These are phyloP conservation scores for Drosophila lacteicornis DNA, from an alignment of 1,140 invertebrate species.

Conservation along the genomic window DNA sequence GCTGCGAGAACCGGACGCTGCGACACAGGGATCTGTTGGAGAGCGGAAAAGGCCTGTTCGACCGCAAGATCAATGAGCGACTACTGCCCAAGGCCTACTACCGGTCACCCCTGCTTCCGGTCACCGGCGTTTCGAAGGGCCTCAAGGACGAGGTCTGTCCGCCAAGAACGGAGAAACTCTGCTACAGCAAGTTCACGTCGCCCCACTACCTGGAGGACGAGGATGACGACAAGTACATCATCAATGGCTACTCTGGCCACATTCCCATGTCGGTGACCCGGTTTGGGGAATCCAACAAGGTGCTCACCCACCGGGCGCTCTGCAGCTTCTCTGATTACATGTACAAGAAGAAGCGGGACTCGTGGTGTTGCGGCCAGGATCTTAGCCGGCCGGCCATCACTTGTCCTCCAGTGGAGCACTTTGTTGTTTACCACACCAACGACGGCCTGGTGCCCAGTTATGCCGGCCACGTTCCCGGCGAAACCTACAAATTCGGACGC, in stretches of 20 bases:
- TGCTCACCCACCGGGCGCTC: constrained; percentile 87
- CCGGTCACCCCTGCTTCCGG: constrained; percentile 88
- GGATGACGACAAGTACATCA: constrained; percentile 88
- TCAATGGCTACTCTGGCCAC: constrained; percentile 88
- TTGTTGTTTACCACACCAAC: constrained; percentile 89
- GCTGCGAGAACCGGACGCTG: constrained; percentile 86
- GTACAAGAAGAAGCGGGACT: constrained; percentile 85
- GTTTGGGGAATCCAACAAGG: constrained; percentile 88
- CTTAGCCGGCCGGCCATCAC: constrained; percentile 50
- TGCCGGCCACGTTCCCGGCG: constrained; percentile 89
- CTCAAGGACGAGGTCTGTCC: constrained; percentile 87
- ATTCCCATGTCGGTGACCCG: constrained; percentile 88
- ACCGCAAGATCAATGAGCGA: constrained; percentile 87
- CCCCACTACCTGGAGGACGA: constrained; percentile 89
- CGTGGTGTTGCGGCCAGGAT: constrained; percentile 88
- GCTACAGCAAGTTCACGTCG: constrained; percentile 86
- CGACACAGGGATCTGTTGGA: constrained; percentile 86
- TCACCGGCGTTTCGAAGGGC: constrained; percentile 88
- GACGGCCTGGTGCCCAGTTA: constrained; percentile 90
- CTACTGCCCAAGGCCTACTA: constrained; percentile 88
- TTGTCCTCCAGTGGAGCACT: constrained; percentile 86
- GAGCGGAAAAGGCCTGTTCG: constrained; percentile 86
- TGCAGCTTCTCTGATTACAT: constrained; percentile 90
- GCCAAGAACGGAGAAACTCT: constrained; percentile 85
- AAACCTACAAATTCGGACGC: constrained; percentile 88